Evolutionary conservation across 2,113 vertebrate species (phyloP).

Genomic region (Syngnathus scovelli): DNA sequence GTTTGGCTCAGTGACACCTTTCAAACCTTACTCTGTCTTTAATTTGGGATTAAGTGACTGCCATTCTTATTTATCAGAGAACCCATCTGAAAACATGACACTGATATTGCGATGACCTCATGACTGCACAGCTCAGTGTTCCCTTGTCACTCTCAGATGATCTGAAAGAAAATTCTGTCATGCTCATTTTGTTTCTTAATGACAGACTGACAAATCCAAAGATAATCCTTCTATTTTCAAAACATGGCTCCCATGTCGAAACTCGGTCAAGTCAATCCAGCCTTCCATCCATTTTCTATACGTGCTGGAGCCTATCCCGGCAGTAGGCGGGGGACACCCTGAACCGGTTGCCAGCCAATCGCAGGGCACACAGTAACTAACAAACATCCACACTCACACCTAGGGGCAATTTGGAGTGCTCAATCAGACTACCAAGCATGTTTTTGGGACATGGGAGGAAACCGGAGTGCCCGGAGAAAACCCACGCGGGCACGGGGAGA

Average conservation of each 20-base stretch:
- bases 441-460: too few relatives aligned
- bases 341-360: too few relatives aligned
- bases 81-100: slow-evolving; percentile 47
- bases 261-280: slow-evolving; percentile 28
- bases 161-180: slow-evolving; percentile 48
- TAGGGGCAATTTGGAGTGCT: too few relatives aligned
- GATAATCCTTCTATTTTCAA: slow-evolving; percentile 67
- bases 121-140: slow-evolving; percentile 7
- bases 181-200: slow-evolving; percentile 56
- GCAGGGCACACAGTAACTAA: too few relatives aligned
- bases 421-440: too few relatives aligned
- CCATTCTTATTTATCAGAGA: slow-evolving; percentile 32
- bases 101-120: slow-evolving; percentile 57
- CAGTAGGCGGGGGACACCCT: too few relatives aligned
- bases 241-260: slow-evolving; percentile 50
- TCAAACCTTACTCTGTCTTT: neutral
- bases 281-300: too few relatives aligned
- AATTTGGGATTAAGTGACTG: slow-evolving; percentile 25
- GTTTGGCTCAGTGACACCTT: neutral
- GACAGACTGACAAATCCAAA: slow-evolving; percentile 68
- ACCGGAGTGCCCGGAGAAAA: too few relatives aligned
- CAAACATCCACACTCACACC: too few relatives aligned
- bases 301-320: too few relatives aligned
- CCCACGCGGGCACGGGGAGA: too few relatives aligned
- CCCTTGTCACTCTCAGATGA: slow-evolving; percentile 39